phyloP scores from a whole-genome alignment of 2,113 vertebrate species.

The Erythrolamprus reginae region DNA sequence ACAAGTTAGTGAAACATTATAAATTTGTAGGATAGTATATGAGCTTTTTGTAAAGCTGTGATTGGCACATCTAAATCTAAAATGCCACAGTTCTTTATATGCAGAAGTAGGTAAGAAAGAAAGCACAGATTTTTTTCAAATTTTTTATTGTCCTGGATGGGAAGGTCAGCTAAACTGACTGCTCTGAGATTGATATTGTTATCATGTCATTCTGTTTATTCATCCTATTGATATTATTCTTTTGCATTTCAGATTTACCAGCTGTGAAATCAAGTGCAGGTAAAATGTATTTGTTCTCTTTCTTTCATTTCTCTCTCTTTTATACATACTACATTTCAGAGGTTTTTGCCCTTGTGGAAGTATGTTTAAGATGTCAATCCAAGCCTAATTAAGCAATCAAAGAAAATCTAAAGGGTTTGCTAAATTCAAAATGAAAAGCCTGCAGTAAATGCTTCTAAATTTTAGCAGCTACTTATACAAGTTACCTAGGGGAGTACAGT shows the following conservation, averaged over 20 bases:
- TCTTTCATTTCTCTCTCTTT: not conserved
- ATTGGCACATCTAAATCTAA: not conserved
- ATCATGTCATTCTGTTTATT: not conserved
- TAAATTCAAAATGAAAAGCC: not conserved
- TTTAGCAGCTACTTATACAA: not conserved
- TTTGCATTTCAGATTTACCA: not conserved
- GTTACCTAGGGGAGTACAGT: not conserved
- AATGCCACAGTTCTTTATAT: not conserved
- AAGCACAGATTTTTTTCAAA: not conserved
- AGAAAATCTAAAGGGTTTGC: not conserved
- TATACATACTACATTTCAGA: not conserved
- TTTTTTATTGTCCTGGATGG: not conserved
- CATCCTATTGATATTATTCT: not conserved
- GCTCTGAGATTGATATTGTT: not conserved
- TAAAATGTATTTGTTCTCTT: not conserved
- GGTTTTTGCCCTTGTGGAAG: not conserved
- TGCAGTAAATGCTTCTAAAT: not conserved
- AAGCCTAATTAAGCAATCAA: not conserved
- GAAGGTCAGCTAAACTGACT: not conserved
- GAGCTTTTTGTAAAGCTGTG: not conserved
- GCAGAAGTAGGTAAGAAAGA: not conserved
- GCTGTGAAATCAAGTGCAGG: rapidly evolving
- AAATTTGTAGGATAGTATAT: not conserved
- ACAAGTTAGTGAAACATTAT: not conserved
- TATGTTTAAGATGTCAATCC: not conserved